phyloP scores from a whole-genome alignment of 2,113 vertebrate genomes.

The Perca fluviatilis region DNA sequence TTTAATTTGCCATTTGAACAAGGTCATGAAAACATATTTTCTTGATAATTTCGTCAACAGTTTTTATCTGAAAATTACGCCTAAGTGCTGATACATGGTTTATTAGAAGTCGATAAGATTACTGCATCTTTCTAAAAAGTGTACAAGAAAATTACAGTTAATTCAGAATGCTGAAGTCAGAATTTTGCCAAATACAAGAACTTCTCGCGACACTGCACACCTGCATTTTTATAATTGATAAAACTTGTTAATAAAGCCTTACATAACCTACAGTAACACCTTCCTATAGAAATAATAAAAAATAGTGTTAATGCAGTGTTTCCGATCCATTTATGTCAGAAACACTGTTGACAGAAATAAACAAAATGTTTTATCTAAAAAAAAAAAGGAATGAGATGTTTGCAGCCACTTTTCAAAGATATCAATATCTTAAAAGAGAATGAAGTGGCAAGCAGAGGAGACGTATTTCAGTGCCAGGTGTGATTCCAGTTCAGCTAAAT shows the following conservation, averaged over 20 bases:
- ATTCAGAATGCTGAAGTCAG: not conserved
- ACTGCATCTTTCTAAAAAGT: not conserved
- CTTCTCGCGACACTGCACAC: not conserved
- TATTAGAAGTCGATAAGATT: not conserved
- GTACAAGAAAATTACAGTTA: too few relatives aligned
- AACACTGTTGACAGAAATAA: not conserved
- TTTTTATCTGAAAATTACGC: too few relatives aligned
- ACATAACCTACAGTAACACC: not conserved
- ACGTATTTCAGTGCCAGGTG: constrained; percentile 31
- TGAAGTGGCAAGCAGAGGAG: constrained; percentile 7
- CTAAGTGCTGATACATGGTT: not conserved
- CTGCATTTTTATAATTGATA: not conserved
- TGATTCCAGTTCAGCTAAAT: constrained; percentile 42
- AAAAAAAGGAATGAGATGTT: not conserved
- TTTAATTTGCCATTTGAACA: not conserved
- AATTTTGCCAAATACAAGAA: not conserved
- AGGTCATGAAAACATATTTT: not conserved
- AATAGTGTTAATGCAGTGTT: not conserved
- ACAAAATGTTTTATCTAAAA: not conserved
- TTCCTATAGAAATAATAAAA: too few relatives aligned
- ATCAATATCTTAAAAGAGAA: constrained; percentile 21
- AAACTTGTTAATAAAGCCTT: not conserved
- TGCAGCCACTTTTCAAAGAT: not conserved
- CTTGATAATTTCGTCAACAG: too few relatives aligned
- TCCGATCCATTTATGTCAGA: not conserved